Conservation (phyloP, 2,797 vertebrate species). For the Pelochelys cantorii region DNA sequence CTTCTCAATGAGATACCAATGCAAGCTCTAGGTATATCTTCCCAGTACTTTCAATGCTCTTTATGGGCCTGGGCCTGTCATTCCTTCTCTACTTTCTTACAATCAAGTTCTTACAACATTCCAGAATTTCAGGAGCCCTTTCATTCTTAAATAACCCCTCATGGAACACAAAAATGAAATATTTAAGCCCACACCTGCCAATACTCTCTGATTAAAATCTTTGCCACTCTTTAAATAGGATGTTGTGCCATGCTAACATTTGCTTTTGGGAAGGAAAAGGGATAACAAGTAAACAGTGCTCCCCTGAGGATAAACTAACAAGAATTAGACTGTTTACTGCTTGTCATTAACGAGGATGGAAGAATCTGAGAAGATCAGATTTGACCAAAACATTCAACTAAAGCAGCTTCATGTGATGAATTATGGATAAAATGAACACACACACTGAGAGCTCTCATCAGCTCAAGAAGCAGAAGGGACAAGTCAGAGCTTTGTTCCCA, state of each 20-base stretch:
- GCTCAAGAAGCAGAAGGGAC: background rate
- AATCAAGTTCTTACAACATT: background rate
- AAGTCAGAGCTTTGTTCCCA: background rate
- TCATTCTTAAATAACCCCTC: background rate
- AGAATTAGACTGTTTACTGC: background rate
- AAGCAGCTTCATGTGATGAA: background rate
- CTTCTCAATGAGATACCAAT: background rate
- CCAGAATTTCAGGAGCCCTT: background rate
- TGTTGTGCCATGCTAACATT: background rate
- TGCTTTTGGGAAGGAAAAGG: background rate
- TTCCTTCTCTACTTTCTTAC: background rate
- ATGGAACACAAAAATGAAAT: background rate
- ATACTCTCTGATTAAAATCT: conserved; percentile 30
- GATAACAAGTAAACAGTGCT: background rate
- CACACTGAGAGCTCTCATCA: background rate
- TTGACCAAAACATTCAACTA: background rate
- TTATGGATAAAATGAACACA: background rate
- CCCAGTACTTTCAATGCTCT: background rate
- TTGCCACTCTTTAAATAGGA: conserved; percentile 13
- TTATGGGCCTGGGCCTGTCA: background rate
- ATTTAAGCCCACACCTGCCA: background rate
- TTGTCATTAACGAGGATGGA: background rate
- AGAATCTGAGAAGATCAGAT: background rate
- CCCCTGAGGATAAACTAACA: background rate
- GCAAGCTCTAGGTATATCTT: background rate